Base-by-base conservation (phyloP, 2,797 vertebrate genomes). In the Oryzias sinensis region DNA sequence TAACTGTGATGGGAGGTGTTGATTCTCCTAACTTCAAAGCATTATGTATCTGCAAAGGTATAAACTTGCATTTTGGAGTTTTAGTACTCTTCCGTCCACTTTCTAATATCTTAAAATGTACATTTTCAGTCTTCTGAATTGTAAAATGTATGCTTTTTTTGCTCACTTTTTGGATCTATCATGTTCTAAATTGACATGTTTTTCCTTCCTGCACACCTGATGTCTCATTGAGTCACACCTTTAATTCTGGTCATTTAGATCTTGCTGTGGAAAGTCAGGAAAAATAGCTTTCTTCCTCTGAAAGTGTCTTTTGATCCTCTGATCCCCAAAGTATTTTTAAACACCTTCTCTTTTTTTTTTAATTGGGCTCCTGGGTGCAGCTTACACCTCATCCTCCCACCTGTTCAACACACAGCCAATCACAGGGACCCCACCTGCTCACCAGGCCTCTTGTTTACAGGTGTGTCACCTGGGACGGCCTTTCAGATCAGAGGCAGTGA, bases 331-430 rank as follows among this genome's bases (percentile, higher is more conserved):
- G 76, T 59, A 50, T 29, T 59, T 67, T 79, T 59, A 74, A 77
- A 65, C 65, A 49, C 53, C 51, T 46, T 65, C 49, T 68, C 59
- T 76, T 37, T 37, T 33, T 49, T 62, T 61, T 80, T 62, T 89
- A 89, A 90, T 89, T 91, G 80, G 81, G 66, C 88, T 73, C 69
- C 6, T 1, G 68, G 64, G 72, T 46, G 48, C 25, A 18, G 49
- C 48, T 37, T 22, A 40, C 40, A 0, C 40, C 52, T 56, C 61
- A 17, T 37, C 29, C 57, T 15, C 56, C 59, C 67, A 59, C 49
- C 68, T 70, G 67, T 52, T 65, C 52, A 25, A 29, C 54, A 9
- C 33, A 16, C 43, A 50, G 61, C 88, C 86, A 89, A 85, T 88
- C 75, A 62, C 27, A 51, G 37, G 45, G 8, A 5, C 22, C 49